Percentiles rank a stretch among this genome's conserved stretches.
Conservation (phyloP, 2,797 vertebrate species). For the Stomatorhinus walkeri region DNA sequence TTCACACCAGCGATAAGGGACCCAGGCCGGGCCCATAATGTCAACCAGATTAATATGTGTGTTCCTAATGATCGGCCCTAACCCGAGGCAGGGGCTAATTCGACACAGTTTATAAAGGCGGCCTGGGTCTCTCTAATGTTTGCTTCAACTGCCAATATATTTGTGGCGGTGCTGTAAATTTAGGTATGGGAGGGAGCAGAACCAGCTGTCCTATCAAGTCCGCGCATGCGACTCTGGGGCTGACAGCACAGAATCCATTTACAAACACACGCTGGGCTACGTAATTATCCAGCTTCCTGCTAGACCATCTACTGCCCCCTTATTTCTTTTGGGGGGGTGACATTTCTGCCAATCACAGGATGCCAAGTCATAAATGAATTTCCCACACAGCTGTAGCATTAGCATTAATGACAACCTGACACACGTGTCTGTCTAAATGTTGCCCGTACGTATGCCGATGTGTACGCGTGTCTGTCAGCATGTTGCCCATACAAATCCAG, state of each 20-base stretch:
- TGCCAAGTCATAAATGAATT: not conserved
- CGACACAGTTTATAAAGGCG: not conserved
- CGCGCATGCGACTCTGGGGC: not conserved
- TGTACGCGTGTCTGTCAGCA: not conserved
- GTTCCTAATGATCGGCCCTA: conserved; percentile 21
- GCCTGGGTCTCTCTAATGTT: not conserved
- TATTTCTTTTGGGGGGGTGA: conserved; percentile 7
- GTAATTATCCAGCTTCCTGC: conserved; percentile 22
- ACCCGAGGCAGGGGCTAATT: conserved; percentile 18
- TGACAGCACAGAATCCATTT: conserved; percentile 25
- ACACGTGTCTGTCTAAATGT: no score
- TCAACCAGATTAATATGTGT: conserved; percentile 19
- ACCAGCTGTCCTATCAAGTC: conserved; percentile 25
- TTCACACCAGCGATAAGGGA: not conserved
- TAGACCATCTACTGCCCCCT: conserved; percentile 9
- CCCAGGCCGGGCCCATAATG: not conserved
- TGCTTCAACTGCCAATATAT: conserved; percentile 18
- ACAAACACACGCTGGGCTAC: conserved; percentile 6
- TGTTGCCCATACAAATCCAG: not conserved
- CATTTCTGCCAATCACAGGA: not conserved
- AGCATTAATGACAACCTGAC: not conserved
- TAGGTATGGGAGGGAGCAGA: not conserved
- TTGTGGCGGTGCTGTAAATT: conserved; percentile 9
- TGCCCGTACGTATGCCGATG: not conserved
- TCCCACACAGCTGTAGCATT: not conserved